Evolutionary conservation across 92 coral and sea anemone genomes (phyloP).

Genomic region (Montipora capitata): DNA sequence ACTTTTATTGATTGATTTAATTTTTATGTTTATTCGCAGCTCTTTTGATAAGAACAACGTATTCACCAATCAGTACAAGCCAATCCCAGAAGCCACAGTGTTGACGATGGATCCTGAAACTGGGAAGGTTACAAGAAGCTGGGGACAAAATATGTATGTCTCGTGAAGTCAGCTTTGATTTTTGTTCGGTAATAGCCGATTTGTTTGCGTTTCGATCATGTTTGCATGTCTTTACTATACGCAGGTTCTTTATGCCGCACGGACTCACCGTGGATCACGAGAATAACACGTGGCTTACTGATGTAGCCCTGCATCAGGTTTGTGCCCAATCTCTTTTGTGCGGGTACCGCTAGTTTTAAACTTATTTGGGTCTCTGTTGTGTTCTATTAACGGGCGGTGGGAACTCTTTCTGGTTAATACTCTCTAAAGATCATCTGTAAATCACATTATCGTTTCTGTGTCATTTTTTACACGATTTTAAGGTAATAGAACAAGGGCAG

Average conservation of each 20-base stretch:
- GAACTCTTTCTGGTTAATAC: too few species aligned
- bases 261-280: constrained; percentile 90
- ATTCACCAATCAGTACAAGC: constrained; percentile 61
- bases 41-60: constrained; percentile 73
- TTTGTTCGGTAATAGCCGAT: not conserved
- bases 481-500: too few species aligned
- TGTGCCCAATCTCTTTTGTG: not conserved
- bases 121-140: constrained; percentile 58
- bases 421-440: too few species aligned
- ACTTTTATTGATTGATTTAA: too few species aligned
- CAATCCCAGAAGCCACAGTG: constrained; percentile 84
- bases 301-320: constrained; percentile 97
- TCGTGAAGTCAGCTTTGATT: not conserved
- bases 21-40: constrained; percentile 50
- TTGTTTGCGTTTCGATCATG: too few species aligned
- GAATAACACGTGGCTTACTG: constrained; percentile 94
- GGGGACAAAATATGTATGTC: constrained; percentile 78
- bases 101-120: constrained; percentile 76
- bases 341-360: not conserved
- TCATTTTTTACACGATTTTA: too few species aligned
- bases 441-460: too few species aligned
- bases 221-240: not conserved
- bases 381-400: too few species aligned
- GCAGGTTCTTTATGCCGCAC: constrained; percentile 95
- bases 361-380: not conserved